phyloP scores from a whole-genome alignment of 2,888 invertebrate species.

The Halictus quadricinctus region DNA sequence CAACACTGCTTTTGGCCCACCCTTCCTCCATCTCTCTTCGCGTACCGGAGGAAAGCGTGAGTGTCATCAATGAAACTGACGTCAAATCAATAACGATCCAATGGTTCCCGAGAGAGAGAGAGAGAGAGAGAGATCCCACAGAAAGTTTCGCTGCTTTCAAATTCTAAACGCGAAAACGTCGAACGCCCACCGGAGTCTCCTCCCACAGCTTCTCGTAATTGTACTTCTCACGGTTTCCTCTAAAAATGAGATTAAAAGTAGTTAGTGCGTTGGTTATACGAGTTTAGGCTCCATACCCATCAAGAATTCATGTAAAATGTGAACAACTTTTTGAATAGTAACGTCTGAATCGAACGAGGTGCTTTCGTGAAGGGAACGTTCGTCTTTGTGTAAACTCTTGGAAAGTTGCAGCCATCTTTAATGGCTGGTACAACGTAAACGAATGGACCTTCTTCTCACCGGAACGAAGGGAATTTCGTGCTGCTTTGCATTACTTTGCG shows the following conservation, averaged over 20 bases:
- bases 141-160: not conserved
- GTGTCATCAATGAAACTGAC: not conserved
- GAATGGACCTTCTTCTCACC: not conserved
- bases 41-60: not conserved
- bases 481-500: not conserved
- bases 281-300: not conserved
- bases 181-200: not conserved
- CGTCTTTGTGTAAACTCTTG: not conserved
- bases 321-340: not conserved
- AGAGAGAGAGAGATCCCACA: no score
- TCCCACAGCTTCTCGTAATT: not conserved
- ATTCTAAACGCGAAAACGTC: not conserved
- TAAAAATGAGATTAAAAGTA: not conserved
- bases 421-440: not conserved
- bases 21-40: not conserved
- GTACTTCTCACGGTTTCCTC: not conserved
- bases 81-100: not conserved
- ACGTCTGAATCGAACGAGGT: not conserved
- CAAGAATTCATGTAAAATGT: not conserved
- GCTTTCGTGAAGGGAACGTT: not conserved
- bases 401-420: not conserved
- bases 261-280: not conserved
- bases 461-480: not conserved
- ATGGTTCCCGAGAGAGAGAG: no score
- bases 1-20: not conserved